A percentile compares a stretch with the other conserved stretches of the same genome.
Evolutionary conservation across 2,888 invertebrate genomes (phyloP).

Genomic region (Theretra japonica): DNA sequence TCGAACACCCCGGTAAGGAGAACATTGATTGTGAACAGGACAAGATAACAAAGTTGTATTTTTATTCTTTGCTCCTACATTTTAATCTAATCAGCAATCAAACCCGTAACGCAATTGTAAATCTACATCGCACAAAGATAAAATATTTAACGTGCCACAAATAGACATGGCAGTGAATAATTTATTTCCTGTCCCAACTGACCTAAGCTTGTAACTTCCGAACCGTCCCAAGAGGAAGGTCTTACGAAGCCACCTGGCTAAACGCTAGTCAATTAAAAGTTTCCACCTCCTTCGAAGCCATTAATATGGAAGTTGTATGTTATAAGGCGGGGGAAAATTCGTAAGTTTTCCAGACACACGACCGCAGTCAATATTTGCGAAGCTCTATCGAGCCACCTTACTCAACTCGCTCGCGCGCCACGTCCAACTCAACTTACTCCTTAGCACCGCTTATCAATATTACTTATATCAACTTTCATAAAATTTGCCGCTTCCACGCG

Average conservation of each 20-base stretch:
- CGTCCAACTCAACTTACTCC: slow-evolving; percentile 64
- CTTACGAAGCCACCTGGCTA: slow-evolving; percentile 37
- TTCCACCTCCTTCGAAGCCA: slow-evolving; percentile 45
- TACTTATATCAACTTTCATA: slow-evolving; percentile 56
- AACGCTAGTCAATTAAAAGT: slow-evolving; percentile 49
- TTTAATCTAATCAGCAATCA: too few relatives aligned
- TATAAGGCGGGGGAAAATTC: slow-evolving; percentile 52
- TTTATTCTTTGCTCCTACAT: too few relatives aligned
- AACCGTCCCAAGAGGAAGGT: slow-evolving; percentile 42
- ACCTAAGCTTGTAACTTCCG: slow-evolving; percentile 33
- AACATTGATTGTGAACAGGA: too few relatives aligned
- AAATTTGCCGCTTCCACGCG: slow-evolving; percentile 38
- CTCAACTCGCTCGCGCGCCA: slow-evolving; percentile 48
- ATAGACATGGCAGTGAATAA: neutral
- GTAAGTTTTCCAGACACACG: slow-evolving; percentile 53
- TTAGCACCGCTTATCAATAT: slow-evolving; percentile 62
- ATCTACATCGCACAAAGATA: too few relatives aligned
- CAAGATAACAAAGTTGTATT: too few relatives aligned
- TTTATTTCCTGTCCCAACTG: neutral
- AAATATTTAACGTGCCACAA: too few relatives aligned
- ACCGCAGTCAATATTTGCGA: slow-evolving; percentile 65
- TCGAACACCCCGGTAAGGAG: too few relatives aligned
- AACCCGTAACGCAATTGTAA: too few relatives aligned
- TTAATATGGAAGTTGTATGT: slow-evolving; percentile 49
- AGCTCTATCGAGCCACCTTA: slow-evolving; percentile 59